Percentiles rank a stretch among this genome's conserved stretches.
phyloP scores from a whole-genome alignment of 2,797 vertebrate genomes.

The Mormyrus proboscirostris region DNA sequence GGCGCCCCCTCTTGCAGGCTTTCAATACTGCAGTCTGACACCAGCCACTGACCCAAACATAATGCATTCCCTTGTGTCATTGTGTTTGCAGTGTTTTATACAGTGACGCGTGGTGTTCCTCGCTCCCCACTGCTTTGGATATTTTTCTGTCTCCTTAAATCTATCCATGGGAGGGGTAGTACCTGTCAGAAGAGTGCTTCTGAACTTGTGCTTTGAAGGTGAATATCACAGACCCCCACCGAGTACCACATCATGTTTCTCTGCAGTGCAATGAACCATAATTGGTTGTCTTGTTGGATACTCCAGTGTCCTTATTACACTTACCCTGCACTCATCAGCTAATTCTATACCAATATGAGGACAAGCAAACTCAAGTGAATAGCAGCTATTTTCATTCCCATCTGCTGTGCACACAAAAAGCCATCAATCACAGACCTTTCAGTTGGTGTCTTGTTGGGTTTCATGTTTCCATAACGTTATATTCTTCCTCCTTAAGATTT shows the following conservation, averaged over 20 bases:
- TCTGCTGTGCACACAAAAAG: background rate
- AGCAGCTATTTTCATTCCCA: background rate
- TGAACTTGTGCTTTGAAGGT: background rate
- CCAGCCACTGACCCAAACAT: background rate
- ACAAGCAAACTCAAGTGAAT: background rate
- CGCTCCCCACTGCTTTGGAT: background rate
- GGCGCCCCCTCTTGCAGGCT: background rate
- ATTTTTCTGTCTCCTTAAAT: background rate
- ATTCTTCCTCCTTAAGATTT: background rate
- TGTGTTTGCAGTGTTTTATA: background rate
- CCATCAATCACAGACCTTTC: background rate
- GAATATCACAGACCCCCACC: background rate
- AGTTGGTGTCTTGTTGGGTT: background rate
- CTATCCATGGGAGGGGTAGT: background rate
- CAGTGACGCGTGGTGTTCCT: background rate
- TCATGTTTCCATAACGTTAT: background rate
- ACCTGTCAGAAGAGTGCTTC: background rate
- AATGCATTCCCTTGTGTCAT: background rate
- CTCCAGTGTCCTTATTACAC: background rate
- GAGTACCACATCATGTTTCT: background rate
- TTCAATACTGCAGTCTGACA: background rate
- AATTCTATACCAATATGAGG: background rate
- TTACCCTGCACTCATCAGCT: background rate
- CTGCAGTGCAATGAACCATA: background rate
- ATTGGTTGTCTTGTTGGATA: background rate